These are phyloP conservation scores for Watsonalla cultraria DNA, from an alignment of 2,888 invertebrate species.

Conservation along the genomic window DNA sequence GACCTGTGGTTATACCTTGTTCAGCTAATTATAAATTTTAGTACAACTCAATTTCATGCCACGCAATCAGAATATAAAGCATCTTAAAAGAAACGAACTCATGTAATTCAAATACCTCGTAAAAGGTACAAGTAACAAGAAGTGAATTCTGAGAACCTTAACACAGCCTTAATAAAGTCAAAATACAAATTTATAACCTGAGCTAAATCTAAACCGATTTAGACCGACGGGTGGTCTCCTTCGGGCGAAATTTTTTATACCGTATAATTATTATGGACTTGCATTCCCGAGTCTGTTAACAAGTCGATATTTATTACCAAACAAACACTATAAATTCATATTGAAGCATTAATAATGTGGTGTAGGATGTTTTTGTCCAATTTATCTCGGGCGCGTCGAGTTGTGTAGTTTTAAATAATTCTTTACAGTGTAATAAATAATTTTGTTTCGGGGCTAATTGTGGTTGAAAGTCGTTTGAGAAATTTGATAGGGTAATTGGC, in stretches of 20 bases:
- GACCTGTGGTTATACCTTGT: no score
- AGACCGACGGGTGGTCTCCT: conserved; percentile 35
- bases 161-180: not conserved
- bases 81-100: not conserved
- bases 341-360: conserved; percentile 48
- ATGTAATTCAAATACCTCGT: conserved; percentile 8
- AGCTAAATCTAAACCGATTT: conserved; percentile 16
- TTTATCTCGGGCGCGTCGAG: conserved; percentile 24
- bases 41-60: not conserved
- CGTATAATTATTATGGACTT: conserved; percentile 35
- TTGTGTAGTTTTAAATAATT: conserved; percentile 22
- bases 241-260: conserved; percentile 29
- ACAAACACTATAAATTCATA: conserved; percentile 53
- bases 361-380: conserved; percentile 18
- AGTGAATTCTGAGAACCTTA: not conserved
- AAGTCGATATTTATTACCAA: conserved; percentile 45
- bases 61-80: not conserved
- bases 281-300: conserved; percentile 36
- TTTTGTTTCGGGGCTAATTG: conserved; percentile 30
- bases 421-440: conserved; percentile 29
- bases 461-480: conserved; percentile 38
- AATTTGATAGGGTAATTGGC: conserved; percentile 17
- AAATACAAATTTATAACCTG: conserved; percentile 10
- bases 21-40: not conserved
- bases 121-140: conserved; percentile 1